These are phyloP conservation scores for Eupithecia abbreviata DNA, from an alignment of 2,888 invertebrate genomes.

Conservation along the genomic window DNA sequence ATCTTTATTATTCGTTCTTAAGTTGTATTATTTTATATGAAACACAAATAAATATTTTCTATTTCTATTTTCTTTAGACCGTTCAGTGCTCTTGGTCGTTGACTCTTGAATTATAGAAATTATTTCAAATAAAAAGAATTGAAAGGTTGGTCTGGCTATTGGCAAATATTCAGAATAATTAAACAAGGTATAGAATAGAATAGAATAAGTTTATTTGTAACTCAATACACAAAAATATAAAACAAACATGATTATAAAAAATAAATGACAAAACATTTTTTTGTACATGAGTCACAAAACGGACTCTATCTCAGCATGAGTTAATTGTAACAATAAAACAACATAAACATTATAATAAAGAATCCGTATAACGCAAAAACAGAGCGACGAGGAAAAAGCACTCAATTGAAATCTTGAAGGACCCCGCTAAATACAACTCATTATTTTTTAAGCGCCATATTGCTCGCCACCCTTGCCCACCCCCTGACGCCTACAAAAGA, in stretches of 20 bases:
- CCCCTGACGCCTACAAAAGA: slow-evolving; percentile 73
- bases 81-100: neutral
- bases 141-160: neutral
- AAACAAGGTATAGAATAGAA: no score
- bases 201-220: no score
- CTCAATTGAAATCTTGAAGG: slow-evolving; percentile 32
- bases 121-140: neutral
- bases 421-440: slow-evolving; percentile 47
- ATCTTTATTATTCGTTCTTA: no score
- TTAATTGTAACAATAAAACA: slow-evolving; percentile 11
- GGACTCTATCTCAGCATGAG: no score
- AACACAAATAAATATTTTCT: no score
- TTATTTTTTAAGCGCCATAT: slow-evolving; percentile 71
- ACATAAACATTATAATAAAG: slow-evolving; percentile 13
- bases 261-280: no score
- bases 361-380: neutral
- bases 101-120: neutral
- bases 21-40: no score
- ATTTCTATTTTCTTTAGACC: neutral
- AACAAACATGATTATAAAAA: no score
- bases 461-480: slow-evolving; percentile 55
- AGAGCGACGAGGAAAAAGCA: slow-evolving; percentile 30
- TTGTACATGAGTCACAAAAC: no score
- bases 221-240: no score
- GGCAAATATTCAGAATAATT: neutral